These are phyloP conservation scores for Phlogophora meticulosa DNA, from an alignment of 2,888 invertebrate genomes.

Conservation along the genomic window DNA sequence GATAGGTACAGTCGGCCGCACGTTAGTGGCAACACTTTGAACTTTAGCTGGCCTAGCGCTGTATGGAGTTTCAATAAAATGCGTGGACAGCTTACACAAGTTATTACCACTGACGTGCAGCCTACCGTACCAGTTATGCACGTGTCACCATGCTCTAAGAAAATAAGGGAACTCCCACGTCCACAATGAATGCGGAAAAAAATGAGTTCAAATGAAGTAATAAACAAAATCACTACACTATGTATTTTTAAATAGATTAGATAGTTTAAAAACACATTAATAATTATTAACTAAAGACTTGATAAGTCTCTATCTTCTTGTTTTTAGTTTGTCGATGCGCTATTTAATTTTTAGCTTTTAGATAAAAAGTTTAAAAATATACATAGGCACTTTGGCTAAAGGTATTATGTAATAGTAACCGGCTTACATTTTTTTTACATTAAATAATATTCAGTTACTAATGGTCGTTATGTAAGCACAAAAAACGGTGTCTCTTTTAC, in stretches of 20 bases:
- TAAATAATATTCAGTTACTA: no score
- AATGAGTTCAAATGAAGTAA: neutral
- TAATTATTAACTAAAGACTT: neutral
- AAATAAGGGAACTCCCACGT: neutral
- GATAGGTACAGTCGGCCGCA: neutral
- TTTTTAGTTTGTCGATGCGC: conserved; percentile 27
- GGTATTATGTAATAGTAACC: no score
- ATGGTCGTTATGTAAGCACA: no score
- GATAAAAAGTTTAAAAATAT: neutral
- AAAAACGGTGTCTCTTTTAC: no score
- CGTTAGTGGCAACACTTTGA: no score
- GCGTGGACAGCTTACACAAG: no score
- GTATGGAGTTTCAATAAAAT: no score
- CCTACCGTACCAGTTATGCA: no score
- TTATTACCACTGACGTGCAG: no score
- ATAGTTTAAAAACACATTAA: conserved; percentile 2
- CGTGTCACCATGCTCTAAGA: neutral
- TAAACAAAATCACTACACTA: neutral
- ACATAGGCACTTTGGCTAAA: no score
- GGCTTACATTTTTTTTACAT: no score
- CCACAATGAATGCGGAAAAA: neutral
- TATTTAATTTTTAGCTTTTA: conserved; percentile 7
- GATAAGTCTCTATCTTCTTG: conserved; percentile 23
- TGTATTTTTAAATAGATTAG: neutral
- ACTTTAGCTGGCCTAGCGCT: no score